A percentile compares a stretch with the other conserved stretches of the same genome.
Evolutionary conservation across 2,797 vertebrate species (phyloP).

Genomic region (Alauda arvensis): DNA sequence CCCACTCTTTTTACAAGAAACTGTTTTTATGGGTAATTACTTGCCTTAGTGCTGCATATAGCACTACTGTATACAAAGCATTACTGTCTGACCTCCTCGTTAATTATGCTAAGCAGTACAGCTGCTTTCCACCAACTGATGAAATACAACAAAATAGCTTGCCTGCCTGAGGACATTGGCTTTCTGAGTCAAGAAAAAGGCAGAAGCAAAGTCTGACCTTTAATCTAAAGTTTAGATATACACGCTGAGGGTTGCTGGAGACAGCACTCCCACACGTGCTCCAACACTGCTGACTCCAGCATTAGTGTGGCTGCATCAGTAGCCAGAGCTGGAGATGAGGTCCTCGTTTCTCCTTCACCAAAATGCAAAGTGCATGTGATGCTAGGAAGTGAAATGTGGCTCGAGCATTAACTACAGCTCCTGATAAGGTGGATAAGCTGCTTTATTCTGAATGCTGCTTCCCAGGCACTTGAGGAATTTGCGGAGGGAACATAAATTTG

Average conservation of each 20-base stretch:
- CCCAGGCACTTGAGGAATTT: background rate
- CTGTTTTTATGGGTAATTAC: conserved; percentile 25
- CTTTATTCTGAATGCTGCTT: background rate
- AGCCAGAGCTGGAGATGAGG: background rate
- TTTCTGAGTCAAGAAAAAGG: background rate
- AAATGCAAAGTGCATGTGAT: background rate
- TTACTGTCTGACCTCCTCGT: conserved; percentile 34
- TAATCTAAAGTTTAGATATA: conserved; percentile 20
- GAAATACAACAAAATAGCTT: conserved; percentile 24
- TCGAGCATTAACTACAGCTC: background rate
- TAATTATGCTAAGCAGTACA: conserved; percentile 51
- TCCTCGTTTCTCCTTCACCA: background rate
- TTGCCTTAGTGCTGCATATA: conserved; percentile 2
- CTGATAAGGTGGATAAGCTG: background rate
- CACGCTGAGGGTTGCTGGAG: background rate
- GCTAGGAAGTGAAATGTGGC: background rate
- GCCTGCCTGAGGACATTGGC: background rate
- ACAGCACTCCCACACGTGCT: background rate
- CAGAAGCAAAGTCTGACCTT: conserved; percentile 20
- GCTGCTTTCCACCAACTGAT: conserved; percentile 37
- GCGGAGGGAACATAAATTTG: accelerated
- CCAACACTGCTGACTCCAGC: background rate
- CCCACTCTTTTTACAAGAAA: conserved; percentile 13
- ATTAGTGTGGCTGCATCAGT: accelerated
- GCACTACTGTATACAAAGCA: conserved; percentile 15